Evolutionary conservation across 2,797 vertebrate species (phyloP).

Genomic region (Gobionotothen gibberifrons): DNA sequence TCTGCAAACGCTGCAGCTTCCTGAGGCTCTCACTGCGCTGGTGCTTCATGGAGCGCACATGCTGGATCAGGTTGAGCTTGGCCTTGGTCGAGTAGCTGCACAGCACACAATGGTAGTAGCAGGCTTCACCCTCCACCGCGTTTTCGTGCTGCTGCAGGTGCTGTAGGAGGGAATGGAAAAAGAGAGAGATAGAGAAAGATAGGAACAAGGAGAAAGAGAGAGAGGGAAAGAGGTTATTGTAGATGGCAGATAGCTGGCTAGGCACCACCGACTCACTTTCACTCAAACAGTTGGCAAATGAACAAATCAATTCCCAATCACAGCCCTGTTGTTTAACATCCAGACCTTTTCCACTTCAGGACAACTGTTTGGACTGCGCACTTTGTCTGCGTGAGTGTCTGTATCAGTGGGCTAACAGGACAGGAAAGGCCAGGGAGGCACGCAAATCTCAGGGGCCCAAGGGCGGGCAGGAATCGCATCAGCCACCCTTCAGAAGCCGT

Average conservation of each 20-base stretch:
- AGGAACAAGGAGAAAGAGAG: conserved; percentile 46
- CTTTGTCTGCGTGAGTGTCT: conserved; percentile 76
- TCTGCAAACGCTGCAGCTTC: conserved; percentile 96
- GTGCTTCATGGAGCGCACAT: conserved; percentile 99
- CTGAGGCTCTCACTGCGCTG: conserved; percentile 97
- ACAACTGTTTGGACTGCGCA: conserved; percentile 80
- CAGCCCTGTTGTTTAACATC: conserved; percentile 84
- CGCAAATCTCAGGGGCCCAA: conserved; percentile 72
- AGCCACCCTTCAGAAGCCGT: conserved; percentile 78
- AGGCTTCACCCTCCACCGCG: conserved; percentile 93
- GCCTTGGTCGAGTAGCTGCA: conserved; percentile 99
- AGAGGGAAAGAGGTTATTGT: conserved; percentile 74
- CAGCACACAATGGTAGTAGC: conserved; percentile 97
- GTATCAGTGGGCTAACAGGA: conserved; percentile 79
- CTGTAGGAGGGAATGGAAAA: conserved; percentile 79
- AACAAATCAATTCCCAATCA: conserved; percentile 89
- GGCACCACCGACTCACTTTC: conserved; percentile 81
- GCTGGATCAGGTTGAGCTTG: conserved; percentile 99
- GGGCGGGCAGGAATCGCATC: conserved; percentile 70
- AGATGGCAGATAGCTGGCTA: conserved; percentile 74
- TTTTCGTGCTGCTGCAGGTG: conserved; percentile 98
- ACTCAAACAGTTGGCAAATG: conserved; percentile 84
- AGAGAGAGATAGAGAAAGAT: conserved; percentile 41
- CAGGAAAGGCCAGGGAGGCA: conserved; percentile 71
- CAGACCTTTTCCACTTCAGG: conserved; percentile 79